Percentiles rank a stretch among this genome's conserved stretches.
phyloP scores from a whole-genome alignment of 2,113 vertebrate species.

The Progne subis region DNA sequence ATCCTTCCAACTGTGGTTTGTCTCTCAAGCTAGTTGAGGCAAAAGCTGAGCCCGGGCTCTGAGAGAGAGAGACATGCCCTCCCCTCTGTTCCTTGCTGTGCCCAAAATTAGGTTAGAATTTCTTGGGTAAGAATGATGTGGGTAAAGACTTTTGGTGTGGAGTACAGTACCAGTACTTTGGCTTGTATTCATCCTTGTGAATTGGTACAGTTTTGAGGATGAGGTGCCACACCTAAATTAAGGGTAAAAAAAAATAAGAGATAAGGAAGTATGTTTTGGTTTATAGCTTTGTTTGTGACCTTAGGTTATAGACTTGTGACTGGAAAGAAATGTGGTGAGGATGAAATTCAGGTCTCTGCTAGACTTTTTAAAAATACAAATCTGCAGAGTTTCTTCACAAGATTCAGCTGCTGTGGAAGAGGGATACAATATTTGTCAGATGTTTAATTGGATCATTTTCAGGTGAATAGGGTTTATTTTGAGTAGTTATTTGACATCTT shows the following conservation, averaged over 20 bases:
- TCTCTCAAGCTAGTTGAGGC: too few relatives aligned
- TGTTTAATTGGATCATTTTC: slow-evolving; percentile 29
- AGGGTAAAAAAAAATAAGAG: background rate
- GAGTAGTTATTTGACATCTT: background rate
- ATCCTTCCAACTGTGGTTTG: too few relatives aligned
- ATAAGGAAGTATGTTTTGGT: background rate
- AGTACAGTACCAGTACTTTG: background rate
- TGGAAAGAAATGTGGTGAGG: background rate
- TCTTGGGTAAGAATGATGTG: fast-evolving
- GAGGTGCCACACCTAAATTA: background rate
- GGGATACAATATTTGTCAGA: background rate
- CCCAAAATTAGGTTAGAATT: background rate
- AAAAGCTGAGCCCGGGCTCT: too few relatives aligned
- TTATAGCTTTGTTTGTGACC: background rate
- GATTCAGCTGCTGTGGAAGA: background rate
- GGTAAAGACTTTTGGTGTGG: background rate
- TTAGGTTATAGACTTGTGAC: background rate
- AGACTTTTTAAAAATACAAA: background rate
- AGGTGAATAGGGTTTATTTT: slow-evolving; percentile 3
- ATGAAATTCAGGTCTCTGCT: background rate
- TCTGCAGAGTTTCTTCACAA: background rate
- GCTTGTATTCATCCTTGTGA: background rate
- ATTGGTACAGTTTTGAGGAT: background rate
- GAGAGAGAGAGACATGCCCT: background rate
- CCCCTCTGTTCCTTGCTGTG: background rate